Base-by-base conservation (phyloP, 2,113 vertebrate genomes). In the Caloenas nicobarica region DNA sequence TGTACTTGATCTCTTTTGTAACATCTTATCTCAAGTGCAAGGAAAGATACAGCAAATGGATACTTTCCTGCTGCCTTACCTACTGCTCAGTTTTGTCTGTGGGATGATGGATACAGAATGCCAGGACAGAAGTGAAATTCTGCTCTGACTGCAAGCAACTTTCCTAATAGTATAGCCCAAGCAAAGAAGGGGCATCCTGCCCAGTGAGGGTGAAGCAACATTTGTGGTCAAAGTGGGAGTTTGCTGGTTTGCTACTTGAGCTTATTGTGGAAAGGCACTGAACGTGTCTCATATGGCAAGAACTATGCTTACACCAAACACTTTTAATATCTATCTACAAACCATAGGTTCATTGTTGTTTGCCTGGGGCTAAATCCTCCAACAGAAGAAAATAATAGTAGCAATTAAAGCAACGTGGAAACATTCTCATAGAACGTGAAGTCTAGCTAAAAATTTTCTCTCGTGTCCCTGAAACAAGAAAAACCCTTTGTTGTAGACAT, bases 21-120 rank as follows among this genome's bases (percentile, higher is more conserved):
- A 48, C 16, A 5, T 42, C 12, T n/a, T 68, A 28, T 33, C 72
- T 50, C 19, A 82, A 61, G 48, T 26, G 16, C 24, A 69, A 83
- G 34, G 7, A 17, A 28, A 70, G 50, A 10, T 19, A 9, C 2
- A 77, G 29, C 17, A 62, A 34, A 8, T 2, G 4, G 0, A 0
- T 25, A 5, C 8, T 68, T 68, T 26, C 9, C 26, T 1, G 0
- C 11, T 78, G 44, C 22, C 5, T 42, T 69, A 60, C 25, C 5
- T 58, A 1, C 16, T 29, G 15, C n/a, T 71, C 36, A 1, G 26
- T 62, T 74, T 34, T 65, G 7, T 56, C 33, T 57, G 25, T 23
- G 28, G 50, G 7, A 8, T 23, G 36, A 54, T 1, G 1, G 34
- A 34, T 66, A 61, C 24, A 50, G 36, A 65, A n/a, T 31, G 7